Base-by-base conservation (phyloP, 2,113 vertebrate species). In the Vulpes ferrilata region DNA sequence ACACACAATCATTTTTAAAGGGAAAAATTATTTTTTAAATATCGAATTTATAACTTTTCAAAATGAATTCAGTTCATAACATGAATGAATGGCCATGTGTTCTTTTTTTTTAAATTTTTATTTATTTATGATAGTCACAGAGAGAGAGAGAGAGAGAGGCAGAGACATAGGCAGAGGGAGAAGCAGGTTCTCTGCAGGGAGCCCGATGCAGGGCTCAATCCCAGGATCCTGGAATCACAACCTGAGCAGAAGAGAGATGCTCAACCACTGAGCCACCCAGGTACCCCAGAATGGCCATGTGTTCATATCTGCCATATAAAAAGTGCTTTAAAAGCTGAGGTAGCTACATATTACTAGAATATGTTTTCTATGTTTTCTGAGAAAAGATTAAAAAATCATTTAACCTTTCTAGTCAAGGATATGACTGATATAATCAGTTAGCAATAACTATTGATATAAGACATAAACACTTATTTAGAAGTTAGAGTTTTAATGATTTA, bases 321-420 rank as follows among this genome's bases (percentile, higher is more conserved):
- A 87, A 62, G 59, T 87, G 88, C 43, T 74, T 88, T 82, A 74
- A 81, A 73, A 92, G 10, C 57, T 74, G 25, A 88, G 55, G 8
- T 65, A 82, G 27, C 65, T 65, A 35, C 30, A 82, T 73, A 48
- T 16, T 74, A 13, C 57, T 82, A 57, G 22, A 85, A 65, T 73
- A 32, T 67, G 11, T 69, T 73, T 62, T 85, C 65, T 83, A 64
- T 83, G 53, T 87, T 92, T 97, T 51, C 81, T 87, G 85, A 92
- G 55, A 81, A 76, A 90, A 76, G 19, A 69, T 11, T 78, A 27
- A 43, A 38, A 95, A 88, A 85, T 7, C 11, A 81, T 51, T 73
- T 85, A 35, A 10, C 76, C 23, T 86, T 93, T 90, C 38, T 20
- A 90, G 32, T 19, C 7, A 92, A 84, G 7, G 17, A 73, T 88